Conservation (phyloP, 2,113 vertebrate genomes). For the Siphamia tubifer region DNA sequence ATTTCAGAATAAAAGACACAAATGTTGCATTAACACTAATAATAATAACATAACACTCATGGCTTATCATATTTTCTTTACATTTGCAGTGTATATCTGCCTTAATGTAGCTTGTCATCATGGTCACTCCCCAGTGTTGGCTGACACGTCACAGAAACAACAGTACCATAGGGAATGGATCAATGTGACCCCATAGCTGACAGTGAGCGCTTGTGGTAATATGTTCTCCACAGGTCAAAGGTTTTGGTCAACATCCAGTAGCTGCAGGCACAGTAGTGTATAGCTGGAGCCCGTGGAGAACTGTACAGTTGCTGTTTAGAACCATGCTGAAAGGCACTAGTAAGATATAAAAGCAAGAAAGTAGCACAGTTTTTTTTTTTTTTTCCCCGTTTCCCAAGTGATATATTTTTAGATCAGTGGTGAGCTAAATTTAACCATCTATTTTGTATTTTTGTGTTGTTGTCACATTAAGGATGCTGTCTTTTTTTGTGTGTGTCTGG, state of each 20-base stretch:
- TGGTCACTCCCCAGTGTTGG: background rate
- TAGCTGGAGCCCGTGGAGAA: slow-evolving; percentile 31
- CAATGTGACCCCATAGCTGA: slow-evolving; percentile 48
- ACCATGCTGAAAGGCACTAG: slow-evolving; percentile 20
- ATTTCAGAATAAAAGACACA: background rate
- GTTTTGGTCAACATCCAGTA: slow-evolving; percentile 46
- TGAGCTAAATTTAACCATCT: slow-evolving; percentile 53
- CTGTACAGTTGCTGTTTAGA: slow-evolving; percentile 41
- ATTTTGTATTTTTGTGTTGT: slow-evolving; percentile 48
- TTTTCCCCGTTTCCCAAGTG: slow-evolving; percentile 10
- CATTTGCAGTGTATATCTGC: too few species aligned
- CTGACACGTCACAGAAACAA: background rate
- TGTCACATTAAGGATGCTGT: too few species aligned
- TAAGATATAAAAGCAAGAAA: slow-evolving; percentile 27
- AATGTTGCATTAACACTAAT: background rate
- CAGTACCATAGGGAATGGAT: slow-evolving; percentile 27
- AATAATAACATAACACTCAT: background rate
- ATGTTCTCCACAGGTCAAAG: slow-evolving; percentile 57
- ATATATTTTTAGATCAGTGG: slow-evolving; percentile 64
- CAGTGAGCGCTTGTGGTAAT: slow-evolving; percentile 20
- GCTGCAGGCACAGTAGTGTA: slow-evolving; percentile 37
- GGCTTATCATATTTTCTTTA: too few species aligned
- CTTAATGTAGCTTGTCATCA: background rate
- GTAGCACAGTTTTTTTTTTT: slow-evolving; percentile 11
- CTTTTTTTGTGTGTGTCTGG: too few species aligned